A percentile compares a stretch with the other conserved stretches of the same genome.
Evolutionary conservation across 1,140 invertebrate genomes (phyloP).

Genomic region (Zaprionus taronus): DNA sequence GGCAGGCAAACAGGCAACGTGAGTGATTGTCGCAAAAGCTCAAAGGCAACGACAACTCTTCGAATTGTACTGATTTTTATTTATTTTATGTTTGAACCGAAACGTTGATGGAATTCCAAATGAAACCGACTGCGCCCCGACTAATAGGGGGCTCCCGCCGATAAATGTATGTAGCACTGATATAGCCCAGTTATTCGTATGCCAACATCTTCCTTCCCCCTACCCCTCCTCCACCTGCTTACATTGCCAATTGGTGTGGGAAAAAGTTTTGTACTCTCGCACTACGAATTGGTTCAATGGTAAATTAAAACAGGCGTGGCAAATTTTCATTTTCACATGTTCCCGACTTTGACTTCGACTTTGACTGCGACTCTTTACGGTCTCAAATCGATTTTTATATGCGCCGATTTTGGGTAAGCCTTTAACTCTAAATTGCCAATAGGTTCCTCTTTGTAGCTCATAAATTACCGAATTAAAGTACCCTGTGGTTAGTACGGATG

Average conservation of each 20-base stretch:
- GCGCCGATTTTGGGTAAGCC: no score
- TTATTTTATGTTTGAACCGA: constrained; percentile 82
- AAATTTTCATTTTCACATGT: constrained; percentile 68
- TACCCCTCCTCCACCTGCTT: not conserved
- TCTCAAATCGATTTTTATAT: no score
- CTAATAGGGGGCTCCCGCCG: constrained; percentile 20
- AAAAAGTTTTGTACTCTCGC: constrained; percentile 52
- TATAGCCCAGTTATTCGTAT: constrained; percentile 36
- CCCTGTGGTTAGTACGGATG: no score
- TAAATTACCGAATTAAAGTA: no score
- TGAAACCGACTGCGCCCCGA: constrained; percentile 58
- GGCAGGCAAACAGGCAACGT: constrained; percentile 49
- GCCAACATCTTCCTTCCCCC: not conserved
- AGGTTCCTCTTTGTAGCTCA: no score
- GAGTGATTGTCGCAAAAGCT: constrained; percentile 82
- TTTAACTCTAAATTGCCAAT: no score
- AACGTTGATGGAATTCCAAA: constrained; percentile 75
- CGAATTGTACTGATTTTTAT: constrained; percentile 83
- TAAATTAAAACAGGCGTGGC: constrained; percentile 55
- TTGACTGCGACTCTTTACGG: not conserved
- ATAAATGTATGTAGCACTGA: constrained; percentile 7
- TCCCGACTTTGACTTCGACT: constrained; percentile 11
- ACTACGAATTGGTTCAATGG: constrained; percentile 1
- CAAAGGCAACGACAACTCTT: constrained; percentile 79
- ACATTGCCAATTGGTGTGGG: constrained; percentile 71